Evolutionary conservation across 2,888 invertebrate species (phyloP).

Genomic region (Griposia aprilina): DNA sequence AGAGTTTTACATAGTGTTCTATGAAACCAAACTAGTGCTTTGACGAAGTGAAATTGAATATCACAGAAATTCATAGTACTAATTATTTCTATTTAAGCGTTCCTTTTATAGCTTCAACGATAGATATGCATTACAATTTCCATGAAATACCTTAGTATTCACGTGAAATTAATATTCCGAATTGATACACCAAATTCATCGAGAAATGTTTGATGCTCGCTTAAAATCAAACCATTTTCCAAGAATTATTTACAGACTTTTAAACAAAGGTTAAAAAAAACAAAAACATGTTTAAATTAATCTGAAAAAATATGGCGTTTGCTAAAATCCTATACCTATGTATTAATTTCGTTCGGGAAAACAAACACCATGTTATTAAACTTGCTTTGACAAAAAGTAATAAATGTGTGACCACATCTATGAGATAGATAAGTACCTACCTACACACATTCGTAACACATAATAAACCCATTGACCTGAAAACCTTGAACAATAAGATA

Average conservation of each 20-base stretch:
- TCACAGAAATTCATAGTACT: background rate
- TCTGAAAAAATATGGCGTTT: background rate
- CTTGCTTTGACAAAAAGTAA: background rate
- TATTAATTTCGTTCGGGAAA: background rate
- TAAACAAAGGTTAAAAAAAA: background rate
- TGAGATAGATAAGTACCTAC: background rate
- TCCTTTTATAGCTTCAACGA: background rate
- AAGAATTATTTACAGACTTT: background rate
- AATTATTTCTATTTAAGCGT: background rate
- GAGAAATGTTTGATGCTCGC: background rate
- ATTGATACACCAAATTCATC: background rate
- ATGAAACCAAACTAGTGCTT: background rate
- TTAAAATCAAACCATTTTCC: background rate
- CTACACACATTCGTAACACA: background rate
- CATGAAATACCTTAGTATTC: background rate
- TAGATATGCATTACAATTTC: background rate
- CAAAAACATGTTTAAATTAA: background rate
- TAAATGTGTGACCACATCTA: background rate
- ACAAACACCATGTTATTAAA: background rate
- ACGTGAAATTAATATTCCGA: background rate
- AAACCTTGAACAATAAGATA: slow-evolving; percentile 28
- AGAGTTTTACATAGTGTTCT: background rate
- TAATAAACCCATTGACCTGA: slow-evolving; percentile 3
- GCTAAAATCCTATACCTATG: background rate
- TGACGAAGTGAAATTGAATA: background rate